These are phyloP conservation scores for Salvator merianae DNA, from an alignment of 2,113 vertebrate genomes.

Conservation along the genomic window DNA sequence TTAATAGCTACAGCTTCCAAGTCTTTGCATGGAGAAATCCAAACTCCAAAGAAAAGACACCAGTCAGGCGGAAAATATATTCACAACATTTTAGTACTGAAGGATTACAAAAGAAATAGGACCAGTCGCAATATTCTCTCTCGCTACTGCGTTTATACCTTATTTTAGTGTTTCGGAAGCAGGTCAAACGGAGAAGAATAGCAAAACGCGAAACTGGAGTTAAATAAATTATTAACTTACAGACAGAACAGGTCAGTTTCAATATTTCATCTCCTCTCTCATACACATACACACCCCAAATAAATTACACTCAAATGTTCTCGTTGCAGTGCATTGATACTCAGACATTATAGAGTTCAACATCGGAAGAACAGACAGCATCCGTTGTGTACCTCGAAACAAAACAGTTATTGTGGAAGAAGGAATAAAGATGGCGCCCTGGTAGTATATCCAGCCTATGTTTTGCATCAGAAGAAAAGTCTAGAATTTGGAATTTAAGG, in stretches of 20 bases:
- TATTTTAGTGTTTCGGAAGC: background rate
- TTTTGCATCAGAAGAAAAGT: too few relatives aligned
- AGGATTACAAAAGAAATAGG: conserved; percentile 23
- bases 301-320: conserved; percentile 59
- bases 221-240: background rate
- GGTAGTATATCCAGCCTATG: too few relatives aligned
- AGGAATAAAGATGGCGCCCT: too few relatives aligned
- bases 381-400: background rate
- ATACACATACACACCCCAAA: conserved; percentile 13
- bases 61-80: rapidly evolving
- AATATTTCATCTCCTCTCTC: background rate
- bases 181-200: background rate
- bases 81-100: conserved; percentile 42
- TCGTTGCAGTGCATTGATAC: background rate
- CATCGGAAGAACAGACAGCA: background rate
- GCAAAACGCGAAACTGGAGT: too few relatives aligned
- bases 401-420: background rate
- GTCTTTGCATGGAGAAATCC: too few relatives aligned
- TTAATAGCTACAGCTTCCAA: too few relatives aligned
- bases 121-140: background rate
- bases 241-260: conserved; percentile 19
- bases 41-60: background rate
- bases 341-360: background rate
- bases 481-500: too few relatives aligned
- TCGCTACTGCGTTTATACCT: too few relatives aligned